Conservation (phyloP, 2,797 vertebrate species). For the Melanotaenia boesemani region DNA sequence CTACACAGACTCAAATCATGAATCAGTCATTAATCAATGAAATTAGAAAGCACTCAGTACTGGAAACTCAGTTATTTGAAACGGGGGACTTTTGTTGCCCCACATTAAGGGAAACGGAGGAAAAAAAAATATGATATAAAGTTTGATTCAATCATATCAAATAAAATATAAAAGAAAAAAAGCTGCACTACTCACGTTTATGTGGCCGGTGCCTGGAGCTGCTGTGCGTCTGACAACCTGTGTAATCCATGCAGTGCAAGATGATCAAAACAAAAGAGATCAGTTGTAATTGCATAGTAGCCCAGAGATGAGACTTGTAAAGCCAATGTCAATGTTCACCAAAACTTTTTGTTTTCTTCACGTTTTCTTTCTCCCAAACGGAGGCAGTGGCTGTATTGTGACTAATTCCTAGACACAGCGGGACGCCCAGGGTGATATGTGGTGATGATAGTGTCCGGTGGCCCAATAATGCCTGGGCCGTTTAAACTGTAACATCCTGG, state of each 20-base stretch:
- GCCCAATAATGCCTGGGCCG: slow-evolving; percentile 86
- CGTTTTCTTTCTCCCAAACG: slow-evolving; percentile 53
- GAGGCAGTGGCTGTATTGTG: slow-evolving; percentile 49
- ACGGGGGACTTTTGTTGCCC: background rate
- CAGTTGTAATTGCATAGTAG: slow-evolving; percentile 99
- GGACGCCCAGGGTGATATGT: slow-evolving; percentile 80
- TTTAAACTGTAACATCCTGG: slow-evolving; percentile 85
- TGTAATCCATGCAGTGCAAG: slow-evolving; percentile 99
- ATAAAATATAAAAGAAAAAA: background rate
- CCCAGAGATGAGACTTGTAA: slow-evolving; percentile 88
- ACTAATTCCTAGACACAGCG: slow-evolving; percentile 77
- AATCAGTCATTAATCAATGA: background rate
- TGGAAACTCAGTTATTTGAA: background rate
- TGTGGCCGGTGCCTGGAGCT: slow-evolving; percentile 94
- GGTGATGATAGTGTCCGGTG: slow-evolving; percentile 74
- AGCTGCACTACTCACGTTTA: slow-evolving; percentile 90
- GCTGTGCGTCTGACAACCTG: slow-evolving; percentile 94
- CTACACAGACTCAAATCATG: background rate
- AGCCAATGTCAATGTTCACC: slow-evolving; percentile 85
- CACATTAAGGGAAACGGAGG: too few species aligned
- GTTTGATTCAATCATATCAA: background rate
- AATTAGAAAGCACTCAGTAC: background rate
- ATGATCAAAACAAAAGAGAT: slow-evolving; percentile 98
- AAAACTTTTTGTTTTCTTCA: slow-evolving; percentile 54
- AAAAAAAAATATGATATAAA: background rate